Base-by-base conservation (phyloP, 2,888 invertebrate genomes). In the Leptinotarsa haldemani region DNA sequence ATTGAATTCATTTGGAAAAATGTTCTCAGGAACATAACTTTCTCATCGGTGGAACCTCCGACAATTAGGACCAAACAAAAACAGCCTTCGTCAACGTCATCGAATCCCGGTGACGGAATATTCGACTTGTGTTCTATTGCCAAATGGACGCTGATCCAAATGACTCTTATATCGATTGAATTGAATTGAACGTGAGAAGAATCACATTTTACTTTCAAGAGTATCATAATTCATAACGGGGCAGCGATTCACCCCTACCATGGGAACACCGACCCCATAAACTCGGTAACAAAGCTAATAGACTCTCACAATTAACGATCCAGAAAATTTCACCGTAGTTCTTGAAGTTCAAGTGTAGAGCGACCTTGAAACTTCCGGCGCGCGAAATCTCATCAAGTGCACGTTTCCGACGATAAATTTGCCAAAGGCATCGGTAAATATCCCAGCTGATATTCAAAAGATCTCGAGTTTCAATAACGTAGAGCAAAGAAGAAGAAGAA, bases 371-470 rank as follows among this genome's bases (percentile, higher is more conserved):
- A 56, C 20, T 13, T 56, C 22, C 4, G 9, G 9, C 56, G 1
- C 4, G 16, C 20, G 20, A 20, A 56, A 56, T 56, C 56, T 56
- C 56, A 56, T 56, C 56, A 25, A 50, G n/a, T n/a, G 50, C 50
- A 50, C 50, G 50, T 50, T 50, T 50, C 50, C 50, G n/a, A 56
- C 56, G 20, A 25, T 22, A 56, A 56, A 56, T 56, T 56, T 22
- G 13, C 56, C 56, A 56, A 56, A 56, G 56, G 56, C 56, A 20
- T 56, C 25, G 22, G 56, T 56, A 56, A 56, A 56, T 56, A 56
- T 25, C 56, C 13, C 56, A 56, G 56, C 56, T 56, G 56, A 56
- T 56, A 56, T 56, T 56, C 56, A 20, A 20, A 22, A 25, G 56
- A 56, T 56, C 56, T 56, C 56, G 20, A 56, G 20, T 25, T 56